Evolutionary conservation across 2,797 vertebrate genomes (phyloP).

Genomic region (Myotis daubentonii): DNA sequence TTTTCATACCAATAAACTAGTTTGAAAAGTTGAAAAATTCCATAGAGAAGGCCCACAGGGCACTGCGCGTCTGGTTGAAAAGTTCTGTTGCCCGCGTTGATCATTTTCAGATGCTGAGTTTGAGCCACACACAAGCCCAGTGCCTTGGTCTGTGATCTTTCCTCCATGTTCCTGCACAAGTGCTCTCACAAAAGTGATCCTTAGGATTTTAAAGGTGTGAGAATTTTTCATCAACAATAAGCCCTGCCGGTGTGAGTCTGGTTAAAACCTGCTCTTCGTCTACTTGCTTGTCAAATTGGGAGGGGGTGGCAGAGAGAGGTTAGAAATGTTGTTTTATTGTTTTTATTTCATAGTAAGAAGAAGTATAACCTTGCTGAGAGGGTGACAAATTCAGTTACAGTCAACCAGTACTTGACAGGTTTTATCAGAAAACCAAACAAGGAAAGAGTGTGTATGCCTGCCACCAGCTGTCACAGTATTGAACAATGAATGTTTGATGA

Average conservation of each 20-base stretch:
- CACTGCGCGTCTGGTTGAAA: not conserved
- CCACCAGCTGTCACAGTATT: constrained; percentile 86
- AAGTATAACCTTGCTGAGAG: constrained; percentile 82
- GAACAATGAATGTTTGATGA: constrained; percentile 88
- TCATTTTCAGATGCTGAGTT: constrained; percentile 47
- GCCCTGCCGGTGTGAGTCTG: not conserved
- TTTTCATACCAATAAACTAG: not conserved
- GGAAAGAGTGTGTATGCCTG: constrained; percentile 72
- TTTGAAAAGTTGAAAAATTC: not conserved
- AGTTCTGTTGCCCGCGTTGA: not conserved
- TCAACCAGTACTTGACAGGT: constrained; percentile 84
- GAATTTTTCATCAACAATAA: constrained; percentile 51
- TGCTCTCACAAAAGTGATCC: not conserved
- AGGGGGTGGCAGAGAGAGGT: constrained; percentile 47
- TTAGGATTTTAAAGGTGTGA: constrained; percentile 42
- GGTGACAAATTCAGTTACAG: constrained; percentile 85
- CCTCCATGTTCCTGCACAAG: not conserved
- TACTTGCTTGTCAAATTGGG: constrained; percentile 68
- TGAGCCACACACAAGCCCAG: not conserved
- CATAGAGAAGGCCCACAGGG: not conserved
- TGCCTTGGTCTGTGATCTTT: not conserved
- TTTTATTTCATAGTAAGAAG: constrained; percentile 81
- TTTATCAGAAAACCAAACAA: constrained; percentile 88
- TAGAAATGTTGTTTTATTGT: constrained; percentile 76
- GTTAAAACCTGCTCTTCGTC: not conserved